These are phyloP conservation scores for Numenius phaeopus DNA, from an alignment of 2,797 vertebrate genomes.

Conservation along the genomic window DNA sequence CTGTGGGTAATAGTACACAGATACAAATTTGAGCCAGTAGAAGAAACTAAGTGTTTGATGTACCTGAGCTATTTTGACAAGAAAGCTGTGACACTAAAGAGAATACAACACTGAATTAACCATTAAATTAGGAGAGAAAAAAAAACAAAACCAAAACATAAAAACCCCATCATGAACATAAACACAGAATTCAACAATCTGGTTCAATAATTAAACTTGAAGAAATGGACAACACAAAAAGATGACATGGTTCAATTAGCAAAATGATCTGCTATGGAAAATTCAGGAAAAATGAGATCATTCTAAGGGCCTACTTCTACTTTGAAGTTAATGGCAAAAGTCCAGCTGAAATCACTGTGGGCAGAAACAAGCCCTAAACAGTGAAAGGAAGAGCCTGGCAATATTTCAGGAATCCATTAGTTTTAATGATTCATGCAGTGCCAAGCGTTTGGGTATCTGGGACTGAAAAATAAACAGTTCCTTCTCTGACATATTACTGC, in stretches of 20 bases:
- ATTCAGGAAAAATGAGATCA: background rate
- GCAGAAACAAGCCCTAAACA: conserved; percentile 16
- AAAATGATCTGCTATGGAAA: background rate
- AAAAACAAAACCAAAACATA: background rate
- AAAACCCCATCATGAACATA: background rate
- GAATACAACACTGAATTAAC: background rate
- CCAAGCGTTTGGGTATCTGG: background rate
- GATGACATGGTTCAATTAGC: background rate
- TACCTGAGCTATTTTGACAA: background rate
- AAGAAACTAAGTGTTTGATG: background rate
- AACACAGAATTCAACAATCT: background rate
- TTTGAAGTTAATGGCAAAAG: conserved; percentile 31
- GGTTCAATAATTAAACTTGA: background rate
- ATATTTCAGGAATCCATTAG: conserved; percentile 26
- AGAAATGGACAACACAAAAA: background rate
- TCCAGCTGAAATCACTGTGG: conserved; percentile 16
- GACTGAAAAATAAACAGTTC: conserved; percentile 18
- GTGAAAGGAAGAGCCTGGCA: conserved; percentile 27
- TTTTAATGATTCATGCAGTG: conserved; percentile 28
- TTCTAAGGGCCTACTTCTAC: background rate
- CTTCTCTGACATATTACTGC: background rate
- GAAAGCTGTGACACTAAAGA: background rate
- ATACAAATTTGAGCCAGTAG: accelerated
- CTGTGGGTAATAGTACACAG: background rate
- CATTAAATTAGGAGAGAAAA: background rate